Conservation (phyloP, 2,113 vertebrate species). For the Mastomys natalensis region DNA sequence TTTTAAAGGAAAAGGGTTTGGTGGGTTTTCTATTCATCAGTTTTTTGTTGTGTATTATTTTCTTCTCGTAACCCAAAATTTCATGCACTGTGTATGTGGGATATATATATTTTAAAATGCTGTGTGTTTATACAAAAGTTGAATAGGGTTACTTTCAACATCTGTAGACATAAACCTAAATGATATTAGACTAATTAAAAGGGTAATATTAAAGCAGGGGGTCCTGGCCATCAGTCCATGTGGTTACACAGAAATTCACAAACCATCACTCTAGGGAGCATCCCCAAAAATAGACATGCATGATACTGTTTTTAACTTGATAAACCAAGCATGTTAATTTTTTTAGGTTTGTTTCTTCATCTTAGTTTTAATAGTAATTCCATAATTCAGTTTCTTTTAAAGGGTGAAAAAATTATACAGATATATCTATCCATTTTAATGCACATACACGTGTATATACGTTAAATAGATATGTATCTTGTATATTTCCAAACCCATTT, state of each 20-base stretch:
- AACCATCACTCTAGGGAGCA: constrained; percentile 91
- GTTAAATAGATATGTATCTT: constrained; percentile 85
- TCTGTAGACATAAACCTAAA: constrained; percentile 70
- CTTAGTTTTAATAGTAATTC: constrained; percentile 85
- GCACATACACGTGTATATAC: constrained; percentile 74
- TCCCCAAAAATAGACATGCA: constrained; percentile 90
- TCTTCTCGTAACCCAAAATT: constrained; percentile 34
- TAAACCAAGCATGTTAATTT: constrained; percentile 86
- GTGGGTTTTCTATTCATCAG: constrained; percentile 39
- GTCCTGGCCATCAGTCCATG: constrained; percentile 92
- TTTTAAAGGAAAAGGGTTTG: constrained; percentile 57
- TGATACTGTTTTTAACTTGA: constrained; percentile 85
- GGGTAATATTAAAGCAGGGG: constrained; percentile 89
- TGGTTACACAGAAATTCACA: constrained; percentile 99
- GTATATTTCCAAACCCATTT: constrained; percentile 89
- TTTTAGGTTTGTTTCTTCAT: constrained; percentile 81
- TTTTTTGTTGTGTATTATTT: constrained; percentile 63
- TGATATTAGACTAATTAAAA: constrained; percentile 79
- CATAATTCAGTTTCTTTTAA: constrained; percentile 90
- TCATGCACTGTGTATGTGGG: constrained; percentile 62
- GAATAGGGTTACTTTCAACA: constrained; percentile 13
- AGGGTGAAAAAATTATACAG: constrained; percentile 87
- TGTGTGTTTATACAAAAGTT: constrained; percentile 3
- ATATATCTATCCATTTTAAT: constrained; percentile 88
- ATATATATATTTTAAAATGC: background rate